Base-by-base conservation (phyloP, 2,888 invertebrate species). In the Glaucopsyche alexis region DNA sequence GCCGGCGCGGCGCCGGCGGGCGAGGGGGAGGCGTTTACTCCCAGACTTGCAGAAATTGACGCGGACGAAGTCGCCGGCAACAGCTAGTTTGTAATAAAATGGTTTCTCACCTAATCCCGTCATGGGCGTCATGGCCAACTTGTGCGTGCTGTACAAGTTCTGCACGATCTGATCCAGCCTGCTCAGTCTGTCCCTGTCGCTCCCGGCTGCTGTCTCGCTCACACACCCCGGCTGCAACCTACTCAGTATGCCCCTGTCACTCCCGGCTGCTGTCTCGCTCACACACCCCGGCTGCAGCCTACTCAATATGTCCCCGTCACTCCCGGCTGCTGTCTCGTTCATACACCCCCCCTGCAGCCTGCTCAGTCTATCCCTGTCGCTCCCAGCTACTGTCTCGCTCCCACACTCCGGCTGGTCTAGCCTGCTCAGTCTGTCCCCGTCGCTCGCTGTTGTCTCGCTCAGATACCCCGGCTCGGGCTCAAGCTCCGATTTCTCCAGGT, bases 131-230 rank as follows among this genome's bases (percentile, higher is more conserved):
- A 81, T 74, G 2, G 84, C 88, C 87, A 78, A 91, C 87, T 78
- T 89, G 88, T 91, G 92, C 11, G 90, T 90, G 73, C 89, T 92
- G 60, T 92, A 92, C 76, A 93, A 77, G 76, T 92, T 93, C 81
- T 92, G 90, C 0, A 93, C 92, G 7, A 93, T 93, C 77, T 91
- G 91, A 66, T 93, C 93, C 72, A 93, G 75, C 78, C 91, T 93
- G 76, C 92, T 93, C 42, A 93, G 79, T 83, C 90, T 86, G 69
- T 93, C 91, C 75, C 86, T 90, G 74, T 90, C 90, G 72, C 76
- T 85, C 73, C 81, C 84, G 45, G 76, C 72, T 49, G 83, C 77
- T 45, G 52, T 67, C 38, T 78, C 78, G 42, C 66, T 74, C 11
- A 72, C 19, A 42, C 73, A 74, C 14, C 74, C 75, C 13, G 76